Percentiles rank a stretch among this genome's conserved stretches.
phyloP scores from a whole-genome alignment of 2,888 invertebrate species.

The Drosophila glabriapex region DNA sequence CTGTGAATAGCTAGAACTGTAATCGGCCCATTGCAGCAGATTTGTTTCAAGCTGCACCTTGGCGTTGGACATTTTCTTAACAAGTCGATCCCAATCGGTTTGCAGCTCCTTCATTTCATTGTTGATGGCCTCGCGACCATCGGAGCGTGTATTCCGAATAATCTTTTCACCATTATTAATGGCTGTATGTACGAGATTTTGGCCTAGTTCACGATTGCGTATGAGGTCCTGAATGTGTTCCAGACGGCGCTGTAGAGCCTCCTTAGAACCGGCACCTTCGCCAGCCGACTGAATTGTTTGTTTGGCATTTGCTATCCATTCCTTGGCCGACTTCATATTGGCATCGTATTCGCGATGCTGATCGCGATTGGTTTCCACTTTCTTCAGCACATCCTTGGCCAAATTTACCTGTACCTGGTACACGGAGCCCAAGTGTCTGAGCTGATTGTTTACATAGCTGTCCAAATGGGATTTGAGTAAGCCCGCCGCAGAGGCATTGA shows the following conservation, averaged over 20 bases:
- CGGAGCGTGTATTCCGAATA: slow-evolving; percentile 93
- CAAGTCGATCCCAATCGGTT: slow-evolving; percentile 95
- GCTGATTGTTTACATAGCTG: slow-evolving; percentile 94
- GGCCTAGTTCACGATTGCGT: slow-evolving; percentile 93
- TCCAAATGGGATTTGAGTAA: slow-evolving; percentile 93
- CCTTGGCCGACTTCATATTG: slow-evolving; percentile 91
- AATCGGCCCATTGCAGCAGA: slow-evolving; percentile 97
- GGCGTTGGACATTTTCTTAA: slow-evolving; percentile 95
- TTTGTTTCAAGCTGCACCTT: slow-evolving; percentile 96
- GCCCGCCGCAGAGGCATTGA: slow-evolving; percentile 92
- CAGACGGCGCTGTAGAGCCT: slow-evolving; percentile 92
- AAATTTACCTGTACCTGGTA: slow-evolving; percentile 95
- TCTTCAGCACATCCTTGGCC: slow-evolving; percentile 95
- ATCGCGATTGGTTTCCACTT: slow-evolving; percentile 94
- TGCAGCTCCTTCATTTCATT: slow-evolving; percentile 95
- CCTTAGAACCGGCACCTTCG: slow-evolving; percentile 92
- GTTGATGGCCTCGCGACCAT: slow-evolving; percentile 94
- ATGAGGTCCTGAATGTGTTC: slow-evolving; percentile 92
- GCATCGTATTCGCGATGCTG: slow-evolving; percentile 93
- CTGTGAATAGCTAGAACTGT: slow-evolving; percentile 96
- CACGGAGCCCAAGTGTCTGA: slow-evolving; percentile 93
- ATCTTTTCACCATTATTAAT: slow-evolving; percentile 96
- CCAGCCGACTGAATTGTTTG: slow-evolving; percentile 92
- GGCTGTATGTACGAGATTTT: slow-evolving; percentile 93
- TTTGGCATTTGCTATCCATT: slow-evolving; percentile 95